Conservation (phyloP, 1,140 invertebrate species). For the Andricus grossulariae region DNA sequence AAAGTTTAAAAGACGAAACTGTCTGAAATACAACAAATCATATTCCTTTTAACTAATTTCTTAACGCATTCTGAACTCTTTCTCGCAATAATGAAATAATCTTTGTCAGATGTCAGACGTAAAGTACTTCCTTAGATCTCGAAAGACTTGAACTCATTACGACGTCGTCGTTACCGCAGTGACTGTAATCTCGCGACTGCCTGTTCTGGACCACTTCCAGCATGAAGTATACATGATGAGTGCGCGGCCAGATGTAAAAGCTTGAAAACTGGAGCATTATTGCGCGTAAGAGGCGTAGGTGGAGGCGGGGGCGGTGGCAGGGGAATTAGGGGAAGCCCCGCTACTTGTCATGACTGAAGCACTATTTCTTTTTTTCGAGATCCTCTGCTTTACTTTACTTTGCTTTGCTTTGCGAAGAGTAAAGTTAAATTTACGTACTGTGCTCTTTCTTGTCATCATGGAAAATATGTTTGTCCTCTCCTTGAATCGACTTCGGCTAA, state of each 20-base stretch:
- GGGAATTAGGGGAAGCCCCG: neutral
- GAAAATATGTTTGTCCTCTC: conserved; percentile 11
- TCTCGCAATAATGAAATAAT: too few relatives aligned
- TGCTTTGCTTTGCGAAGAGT: neutral
- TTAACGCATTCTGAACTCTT: too few relatives aligned
- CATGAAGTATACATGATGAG: conserved; percentile 9
- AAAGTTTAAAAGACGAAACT: too few relatives aligned
- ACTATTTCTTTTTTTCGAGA: neutral
- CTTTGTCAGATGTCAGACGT: neutral
- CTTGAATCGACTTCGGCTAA: conserved; percentile 16
- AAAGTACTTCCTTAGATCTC: neutral
- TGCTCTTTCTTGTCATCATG: conserved; percentile 6
- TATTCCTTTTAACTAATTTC: too few relatives aligned
- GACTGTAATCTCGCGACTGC: conserved; percentile 1
- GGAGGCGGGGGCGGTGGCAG: neutral
- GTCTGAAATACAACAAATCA: too few relatives aligned
- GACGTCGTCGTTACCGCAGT: conserved; percentile 12
- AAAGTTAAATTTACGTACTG: conserved; percentile 6
- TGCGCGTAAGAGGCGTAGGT: conserved; percentile 4
- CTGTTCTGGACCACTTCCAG: conserved; percentile 29
- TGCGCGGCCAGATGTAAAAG: conserved; percentile 23
- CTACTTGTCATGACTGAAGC: conserved; percentile 7
- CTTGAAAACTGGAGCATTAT: conserved; percentile 27
- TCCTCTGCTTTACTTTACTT: neutral
- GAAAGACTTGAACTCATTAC: conserved; percentile 20